Evolutionary conservation across 2,888 invertebrate species (phyloP), one percentile per base, ranked within the genome.

Genomic region (Caenorhabditis uteleia): DNA sequence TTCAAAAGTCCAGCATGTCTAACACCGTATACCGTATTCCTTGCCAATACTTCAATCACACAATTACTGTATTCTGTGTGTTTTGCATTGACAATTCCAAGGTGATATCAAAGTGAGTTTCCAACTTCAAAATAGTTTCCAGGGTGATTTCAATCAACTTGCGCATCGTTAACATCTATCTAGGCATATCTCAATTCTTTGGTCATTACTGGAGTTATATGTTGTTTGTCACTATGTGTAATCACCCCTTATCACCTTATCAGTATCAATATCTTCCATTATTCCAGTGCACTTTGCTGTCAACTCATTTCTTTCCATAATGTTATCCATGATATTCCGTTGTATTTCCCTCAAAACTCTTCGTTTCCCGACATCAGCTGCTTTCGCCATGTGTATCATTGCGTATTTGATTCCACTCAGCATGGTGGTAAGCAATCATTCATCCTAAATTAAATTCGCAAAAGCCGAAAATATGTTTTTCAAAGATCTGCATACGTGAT

Each of bases 171-270:
- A 58, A 58, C 29, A 64, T 64, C 36, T 64, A 64, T 10, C 46
- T 64, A 3, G 64, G 64, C 8, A 36, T 64, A 6, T 49, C 64
- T 10, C 64, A 64, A 29, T 64, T 46, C 25, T 26, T 64, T 12
- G 64, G 64, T 6, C 57, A 48, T 31, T 64, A 58, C 58, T 64
- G 64, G 64, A 54, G 64, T 16, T 64, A 64, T 40, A 64, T 64
- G 64, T 39, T 64, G 16, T 64, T 64, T n/a, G 40, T 34, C 4
- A 48, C 54, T 18, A 58, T 64, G 64, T 45, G 64, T 64, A 57
- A 39, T 48, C 20, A 18, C n/a, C n/a, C n/a, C n/a, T n/a, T n/a
- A n/a, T n/a, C n/a, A n/a, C n/a, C n/a, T 10, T 7, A 29, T n/a
- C n/a, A n/a, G n/a, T n/a, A n/a, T n/a, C n/a, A n/a, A 29, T 29